Conservation (phyloP, 92 coral and sea anemone genomes). For the Virgularia gustaviana region DNA sequence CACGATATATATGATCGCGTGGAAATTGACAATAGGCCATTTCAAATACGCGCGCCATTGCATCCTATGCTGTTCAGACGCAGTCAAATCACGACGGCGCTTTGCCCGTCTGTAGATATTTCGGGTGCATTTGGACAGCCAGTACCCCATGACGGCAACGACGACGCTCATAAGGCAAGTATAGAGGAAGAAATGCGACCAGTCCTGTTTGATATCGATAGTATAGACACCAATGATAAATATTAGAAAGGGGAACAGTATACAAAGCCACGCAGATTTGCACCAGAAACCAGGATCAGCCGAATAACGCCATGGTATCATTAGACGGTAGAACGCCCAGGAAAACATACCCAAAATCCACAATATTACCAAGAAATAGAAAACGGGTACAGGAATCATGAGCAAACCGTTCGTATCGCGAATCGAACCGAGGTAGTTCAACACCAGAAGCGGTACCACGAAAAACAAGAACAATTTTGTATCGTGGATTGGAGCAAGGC, state of each 20-base stretch:
- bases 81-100: background rate
- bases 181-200: conserved; percentile 92
- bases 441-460: conserved; percentile 76
- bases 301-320: conserved; percentile 53
- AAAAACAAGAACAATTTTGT: conserved; percentile 89
- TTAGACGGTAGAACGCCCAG: conserved; percentile 74
- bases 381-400: conserved; percentile 57
- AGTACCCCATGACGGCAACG: conserved; percentile 42
- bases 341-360: conserved; percentile 72
- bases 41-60: conserved; percentile 15
- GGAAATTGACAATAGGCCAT: conserved; percentile 52
- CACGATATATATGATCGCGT: conserved; percentile 58
- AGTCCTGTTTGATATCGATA: conserved; percentile 47
- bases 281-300: conserved; percentile 33
- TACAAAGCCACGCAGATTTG: conserved; percentile 35
- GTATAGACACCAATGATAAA: conserved; percentile 65
- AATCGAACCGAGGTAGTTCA: conserved; percentile 85
- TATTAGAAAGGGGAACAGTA: conserved; percentile 74
- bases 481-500: conserved; percentile 50
- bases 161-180: conserved; percentile 80
- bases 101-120: conserved; percentile 3
- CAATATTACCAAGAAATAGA: conserved; percentile 61
- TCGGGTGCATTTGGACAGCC: conserved; percentile 5
- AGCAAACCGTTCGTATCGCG: conserved; percentile 78
- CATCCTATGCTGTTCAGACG: background rate